Evolutionary conservation across 2,888 invertebrate genomes (phyloP).

Genomic region (Drosophila peninsularis): DNA sequence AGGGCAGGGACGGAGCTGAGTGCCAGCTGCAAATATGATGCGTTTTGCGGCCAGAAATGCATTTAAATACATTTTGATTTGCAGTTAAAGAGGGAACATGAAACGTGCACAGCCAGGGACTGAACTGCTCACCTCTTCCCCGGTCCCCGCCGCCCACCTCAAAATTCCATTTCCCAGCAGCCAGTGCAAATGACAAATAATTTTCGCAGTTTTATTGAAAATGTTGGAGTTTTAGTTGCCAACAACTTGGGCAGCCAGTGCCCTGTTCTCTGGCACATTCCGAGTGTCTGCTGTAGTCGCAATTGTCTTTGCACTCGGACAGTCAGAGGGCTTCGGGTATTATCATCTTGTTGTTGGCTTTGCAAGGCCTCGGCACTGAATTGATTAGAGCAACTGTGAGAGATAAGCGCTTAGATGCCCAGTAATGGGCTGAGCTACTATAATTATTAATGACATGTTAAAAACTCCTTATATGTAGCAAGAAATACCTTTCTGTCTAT

Average conservation of each 20-base stretch:
- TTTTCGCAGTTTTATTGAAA: constrained; percentile 78
- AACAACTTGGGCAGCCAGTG: constrained; percentile 32
- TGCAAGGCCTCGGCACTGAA: not conserved
- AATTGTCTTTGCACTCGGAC: constrained; percentile 15
- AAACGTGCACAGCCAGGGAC: constrained; percentile 50
- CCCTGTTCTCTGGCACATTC: constrained; percentile 36
- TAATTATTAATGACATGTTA: not conserved
- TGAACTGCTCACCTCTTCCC: too few relatives aligned
- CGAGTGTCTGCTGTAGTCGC: constrained; percentile 9
- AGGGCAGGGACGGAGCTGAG: not conserved
- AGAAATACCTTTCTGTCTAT: too few relatives aligned
- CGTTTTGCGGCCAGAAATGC: constrained; percentile 58
- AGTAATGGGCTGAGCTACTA: not conserved
- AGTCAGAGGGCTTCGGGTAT: constrained; percentile 11
- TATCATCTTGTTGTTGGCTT: constrained; percentile 13
- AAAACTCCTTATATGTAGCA: not conserved
- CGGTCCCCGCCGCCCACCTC: too few relatives aligned
- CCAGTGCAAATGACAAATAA: constrained; percentile 70
- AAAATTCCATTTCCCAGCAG: too few relatives aligned
- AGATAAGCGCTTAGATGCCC: not conserved
- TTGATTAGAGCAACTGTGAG: not conserved
- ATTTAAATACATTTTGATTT: constrained; percentile 79
- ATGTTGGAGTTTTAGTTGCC: constrained; percentile 73
- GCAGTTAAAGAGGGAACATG: constrained; percentile 67
- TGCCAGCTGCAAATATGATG: constrained; percentile 26